Evolutionary conservation across 2,888 invertebrate species (phyloP).

Genomic region (Dicroscelio sp.): DNA sequence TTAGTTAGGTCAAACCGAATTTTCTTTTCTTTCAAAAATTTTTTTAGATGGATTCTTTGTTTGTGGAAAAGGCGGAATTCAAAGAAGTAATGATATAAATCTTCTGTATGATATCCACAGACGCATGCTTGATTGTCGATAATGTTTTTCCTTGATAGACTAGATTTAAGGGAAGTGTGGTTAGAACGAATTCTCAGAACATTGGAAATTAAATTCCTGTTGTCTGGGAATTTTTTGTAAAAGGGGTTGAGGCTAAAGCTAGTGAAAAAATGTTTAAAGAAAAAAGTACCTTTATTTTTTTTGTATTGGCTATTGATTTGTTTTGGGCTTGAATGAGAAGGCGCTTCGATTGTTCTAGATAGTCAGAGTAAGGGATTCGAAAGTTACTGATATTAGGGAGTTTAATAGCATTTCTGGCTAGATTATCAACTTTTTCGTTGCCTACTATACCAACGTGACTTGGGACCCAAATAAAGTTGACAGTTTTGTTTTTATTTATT

Average conservation of each 20-base stretch:
- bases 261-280: background rate
- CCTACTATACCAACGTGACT: background rate
- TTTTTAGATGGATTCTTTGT: too few relatives aligned
- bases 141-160: slow-evolving; percentile 11
- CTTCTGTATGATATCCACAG: background rate
- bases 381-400: background rate
- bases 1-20: too few relatives aligned
- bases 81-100: background rate
- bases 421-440: background rate
- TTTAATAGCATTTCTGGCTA: background rate
- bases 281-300: background rate
- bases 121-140: background rate
- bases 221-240: slow-evolving; percentile 6
- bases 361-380: background rate
- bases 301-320: background rate
- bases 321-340: background rate
- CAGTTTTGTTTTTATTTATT: background rate
- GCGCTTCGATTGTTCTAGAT: too few relatives aligned
- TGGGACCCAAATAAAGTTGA: slow-evolving; percentile 12
- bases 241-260: slow-evolving; percentile 1
- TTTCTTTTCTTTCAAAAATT: too few relatives aligned
- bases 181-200: slow-evolving; percentile 16
- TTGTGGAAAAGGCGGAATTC: too few relatives aligned
- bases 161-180: background rate
- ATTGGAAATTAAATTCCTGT: background rate